A percentile compares a stretch with the other conserved stretches of the same genome.
Evolutionary conservation across 2,888 invertebrate species (phyloP).

Genomic region (Sussaba pulchella): DNA sequence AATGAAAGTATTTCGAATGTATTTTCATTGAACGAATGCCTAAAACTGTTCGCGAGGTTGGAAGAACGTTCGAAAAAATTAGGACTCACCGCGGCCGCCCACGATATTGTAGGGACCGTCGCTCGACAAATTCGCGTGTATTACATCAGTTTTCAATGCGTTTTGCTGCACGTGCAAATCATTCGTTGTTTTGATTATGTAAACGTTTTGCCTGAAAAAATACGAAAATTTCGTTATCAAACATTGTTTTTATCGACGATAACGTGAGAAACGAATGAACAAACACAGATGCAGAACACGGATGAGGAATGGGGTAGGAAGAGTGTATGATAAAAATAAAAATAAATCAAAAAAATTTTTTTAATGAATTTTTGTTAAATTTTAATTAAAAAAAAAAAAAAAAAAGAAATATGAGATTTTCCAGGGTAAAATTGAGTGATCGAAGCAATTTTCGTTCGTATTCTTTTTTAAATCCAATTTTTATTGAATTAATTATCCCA

Average conservation of each 20-base stretch:
- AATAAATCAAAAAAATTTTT: constrained; percentile 65
- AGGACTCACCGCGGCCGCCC: constrained; percentile 75
- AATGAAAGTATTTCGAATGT: too few relatives aligned
- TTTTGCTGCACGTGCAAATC: constrained; percentile 60
- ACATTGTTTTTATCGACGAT: too few relatives aligned
- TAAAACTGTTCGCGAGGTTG: too few relatives aligned
- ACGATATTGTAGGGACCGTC: constrained; percentile 67
- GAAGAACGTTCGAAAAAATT: neutral
- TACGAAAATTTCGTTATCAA: too few relatives aligned
- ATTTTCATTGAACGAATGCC: too few relatives aligned
- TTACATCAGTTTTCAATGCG: constrained; percentile 72
- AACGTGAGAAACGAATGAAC: too few relatives aligned
- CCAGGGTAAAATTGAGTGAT: constrained; percentile 55
- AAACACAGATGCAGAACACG: too few relatives aligned
- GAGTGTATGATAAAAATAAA: constrained; percentile 24
- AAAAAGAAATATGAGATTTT: constrained; percentile 45
- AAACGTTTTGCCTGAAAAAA: constrained; percentile 80
- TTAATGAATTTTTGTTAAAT: constrained; percentile 15
- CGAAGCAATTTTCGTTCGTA: constrained; percentile 24
- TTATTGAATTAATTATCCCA: constrained; percentile 36
- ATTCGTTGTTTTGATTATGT: constrained; percentile 80
- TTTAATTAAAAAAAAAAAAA: constrained; percentile 13
- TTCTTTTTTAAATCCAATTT: constrained; percentile 29
- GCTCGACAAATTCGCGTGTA: constrained; percentile 74
- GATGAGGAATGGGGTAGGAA: constrained; percentile 65